Base-by-base conservation (phyloP, 2,888 invertebrate species). In the Heliconius hortense region DNA sequence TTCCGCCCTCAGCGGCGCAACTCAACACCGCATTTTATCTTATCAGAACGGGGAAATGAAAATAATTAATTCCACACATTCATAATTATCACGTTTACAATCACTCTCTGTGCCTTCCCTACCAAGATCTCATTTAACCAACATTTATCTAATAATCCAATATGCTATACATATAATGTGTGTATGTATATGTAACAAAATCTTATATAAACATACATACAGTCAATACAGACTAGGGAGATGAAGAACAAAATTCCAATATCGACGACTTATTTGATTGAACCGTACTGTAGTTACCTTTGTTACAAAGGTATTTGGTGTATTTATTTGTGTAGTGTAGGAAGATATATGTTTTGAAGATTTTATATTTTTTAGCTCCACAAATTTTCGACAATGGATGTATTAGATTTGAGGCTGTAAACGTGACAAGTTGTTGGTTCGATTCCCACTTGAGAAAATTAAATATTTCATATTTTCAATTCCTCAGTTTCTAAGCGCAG, bases 221-320 rank as follows among this genome's bases (percentile, higher is more conserved):
- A 62, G 8, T 21, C 28, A 18, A 31, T 31, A 62, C 28, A 28
- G 62, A 62, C 26, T 21, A 18, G 18, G 18, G 28, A 28, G 28
- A 62, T 18, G 28, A 48, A 35, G 67, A 31, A 67, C 43, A 18
- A 67, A 67, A 67, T 43, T 67, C 67, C 67, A 48, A 67, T 67
- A 67, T 43, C 43, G 67, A 39, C 67, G 24, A 48, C 67, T 43
- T 66, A 43, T 66, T 43, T 43, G 43, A 67, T 67, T 43, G 67
- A 48, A 62, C 31, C 28, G 62, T 62, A 62, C 43, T 48, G 18
- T 48, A 48, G 28, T 28, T 62, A 28, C 62, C 62, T 62, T 62
- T 62, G 62, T 31, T 62, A 62, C 62, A 62, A 62, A 62, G 31
- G 62, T 62, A 62, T 62, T 62, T 62, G 15, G 26, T 62, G 28